Evolutionary conservation across 1,140 invertebrate species (phyloP), one percentile per base, ranked within the genome.

Genomic region (Helicoverpa armigera): DNA sequence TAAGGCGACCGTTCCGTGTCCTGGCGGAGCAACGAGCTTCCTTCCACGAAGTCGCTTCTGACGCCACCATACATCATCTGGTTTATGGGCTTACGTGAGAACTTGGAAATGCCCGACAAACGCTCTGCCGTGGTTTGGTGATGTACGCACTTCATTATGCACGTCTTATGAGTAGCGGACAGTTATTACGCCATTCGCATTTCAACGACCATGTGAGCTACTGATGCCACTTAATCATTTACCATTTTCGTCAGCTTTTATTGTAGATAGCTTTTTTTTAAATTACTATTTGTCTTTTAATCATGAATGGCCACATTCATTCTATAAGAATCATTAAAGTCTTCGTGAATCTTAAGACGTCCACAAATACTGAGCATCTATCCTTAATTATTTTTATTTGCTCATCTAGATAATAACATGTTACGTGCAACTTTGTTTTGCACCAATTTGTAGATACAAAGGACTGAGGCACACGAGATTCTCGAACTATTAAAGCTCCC

Each of bases 41-140:
- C 53, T 77, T 79, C 82, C 70, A 83, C 58, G 78, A 80, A 80
- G 3, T 61, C 58, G 31, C 54, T 73, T 75, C 73, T 18, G 72
- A 83, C 67, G 73, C 72, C 69, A 65, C 43, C 61, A 74, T 77
- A 81, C 53, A 48, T 75, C 56, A 54, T 72, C 51, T 63, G 53
- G 58, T 80, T 83, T 80, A 80, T 78, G 82, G 18, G 82, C 53
- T 48, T 81, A 83, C 82, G 78, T 83, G 79, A 60, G 67, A 51
- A 53, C 48, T 53, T 70, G 16, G 50, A 70, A 29, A 70, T 70
- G 67, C 3, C 67, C 63, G 63, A 67, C 63, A 67, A 67, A 48
- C 63, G 14, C 9, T 48, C 14, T 16, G 48, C 16, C 16, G 48
- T 43, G 63, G 43, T 48, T 16, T 16, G 29, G 63, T 67, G 63